Evolutionary conservation across 1,140 invertebrate genomes (phyloP).

Genomic region (Calliphora vicina): DNA sequence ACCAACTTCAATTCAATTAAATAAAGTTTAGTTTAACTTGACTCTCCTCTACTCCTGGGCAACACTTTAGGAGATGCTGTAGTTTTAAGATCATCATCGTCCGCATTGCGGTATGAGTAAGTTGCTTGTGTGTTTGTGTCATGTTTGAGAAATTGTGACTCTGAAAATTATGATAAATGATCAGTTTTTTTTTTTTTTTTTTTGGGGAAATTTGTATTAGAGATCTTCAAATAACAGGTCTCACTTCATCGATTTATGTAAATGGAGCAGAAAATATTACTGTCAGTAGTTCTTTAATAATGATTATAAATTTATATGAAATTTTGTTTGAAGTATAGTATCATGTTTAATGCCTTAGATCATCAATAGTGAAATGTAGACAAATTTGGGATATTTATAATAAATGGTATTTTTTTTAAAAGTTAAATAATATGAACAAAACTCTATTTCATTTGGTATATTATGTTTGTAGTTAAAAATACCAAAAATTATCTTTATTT

Average conservation of each 20-base stretch:
- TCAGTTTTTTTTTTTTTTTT: neutral
- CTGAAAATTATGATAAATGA: neutral
- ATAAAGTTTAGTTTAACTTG: no score
- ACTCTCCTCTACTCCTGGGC: neutral
- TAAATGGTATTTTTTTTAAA: no score
- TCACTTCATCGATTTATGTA: neutral
- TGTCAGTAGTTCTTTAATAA: neutral
- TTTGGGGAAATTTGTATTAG: no score
- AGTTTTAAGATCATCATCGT: neutral
- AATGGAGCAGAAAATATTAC: neutral
- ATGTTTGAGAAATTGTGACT: neutral
- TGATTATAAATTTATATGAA: neutral
- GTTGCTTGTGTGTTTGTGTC: no score
- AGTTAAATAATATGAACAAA: no score
- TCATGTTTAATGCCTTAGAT: no score
- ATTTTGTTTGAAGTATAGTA: no score
- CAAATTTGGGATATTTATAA: no score
- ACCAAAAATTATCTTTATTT: no score
- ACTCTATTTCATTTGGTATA: no score
- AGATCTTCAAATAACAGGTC: neutral
- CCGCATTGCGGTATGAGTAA: neutral
- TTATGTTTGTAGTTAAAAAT: no score
- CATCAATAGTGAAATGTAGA: no score
- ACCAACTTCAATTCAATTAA: neutral
- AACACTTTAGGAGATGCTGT: neutral